A percentile compares a stretch with the other conserved stretches of the same genome.
Conservation (phyloP, 2,797 vertebrate genomes). For the Pagetopsis macropterus region DNA sequence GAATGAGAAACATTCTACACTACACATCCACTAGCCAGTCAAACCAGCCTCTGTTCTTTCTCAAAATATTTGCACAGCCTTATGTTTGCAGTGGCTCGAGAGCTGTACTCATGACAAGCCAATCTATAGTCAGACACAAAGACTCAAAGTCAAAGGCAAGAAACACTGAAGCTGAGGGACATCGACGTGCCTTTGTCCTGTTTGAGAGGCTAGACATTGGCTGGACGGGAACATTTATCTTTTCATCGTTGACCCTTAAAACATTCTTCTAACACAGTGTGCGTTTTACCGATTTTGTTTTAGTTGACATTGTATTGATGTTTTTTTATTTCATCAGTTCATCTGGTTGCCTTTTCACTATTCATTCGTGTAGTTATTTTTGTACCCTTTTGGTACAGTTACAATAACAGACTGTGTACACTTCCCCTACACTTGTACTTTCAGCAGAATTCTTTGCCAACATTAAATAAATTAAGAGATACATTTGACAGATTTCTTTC, state of each 20-base stretch:
- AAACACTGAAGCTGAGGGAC: slow-evolving; percentile 27
- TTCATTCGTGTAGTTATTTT: no score
- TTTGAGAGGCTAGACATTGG: neutral
- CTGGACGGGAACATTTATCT: slow-evolving; percentile 7
- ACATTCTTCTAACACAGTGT: no score
- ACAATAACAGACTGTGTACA: no score
- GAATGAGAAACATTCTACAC: slow-evolving; percentile 2
- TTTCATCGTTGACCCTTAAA: neutral
- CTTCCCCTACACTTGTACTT: no score
- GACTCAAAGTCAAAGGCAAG: slow-evolving; percentile 62
- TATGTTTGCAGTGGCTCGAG: slow-evolving; percentile 50
- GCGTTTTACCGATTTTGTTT: no score
- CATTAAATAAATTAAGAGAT: no score
- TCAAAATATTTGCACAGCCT: slow-evolving; percentile 79
- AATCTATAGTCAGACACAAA: slow-evolving; percentile 51
- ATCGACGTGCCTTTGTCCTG: neutral
- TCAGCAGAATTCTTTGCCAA: no score
- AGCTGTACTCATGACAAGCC: slow-evolving; percentile 36
- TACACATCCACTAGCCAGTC: slow-evolving; percentile 23
- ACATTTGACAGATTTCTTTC: no score
- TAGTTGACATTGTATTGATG: no score
- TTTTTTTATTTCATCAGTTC: no score
- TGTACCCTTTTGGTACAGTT: no score
- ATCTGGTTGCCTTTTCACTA: no score
- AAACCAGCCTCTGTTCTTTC: slow-evolving; percentile 21